These are phyloP conservation scores for Megaceryle maxima DNA, from an alignment of 2,113 vertebrate genomes.

Conservation along the genomic window DNA sequence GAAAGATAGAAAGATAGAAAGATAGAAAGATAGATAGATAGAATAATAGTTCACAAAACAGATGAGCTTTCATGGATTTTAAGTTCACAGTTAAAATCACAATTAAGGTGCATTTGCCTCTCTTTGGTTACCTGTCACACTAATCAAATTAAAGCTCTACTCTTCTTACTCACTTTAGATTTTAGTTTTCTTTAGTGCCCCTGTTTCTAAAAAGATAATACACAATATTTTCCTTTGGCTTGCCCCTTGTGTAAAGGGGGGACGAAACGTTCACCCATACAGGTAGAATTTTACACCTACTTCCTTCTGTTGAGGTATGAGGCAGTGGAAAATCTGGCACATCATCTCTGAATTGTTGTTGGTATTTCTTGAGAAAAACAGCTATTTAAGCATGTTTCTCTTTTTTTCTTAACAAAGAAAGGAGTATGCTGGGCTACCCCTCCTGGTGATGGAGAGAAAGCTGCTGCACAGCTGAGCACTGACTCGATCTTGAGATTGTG, in stretches of 20 bases:
- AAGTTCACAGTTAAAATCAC: not conserved
- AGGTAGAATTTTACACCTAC: not conserved
- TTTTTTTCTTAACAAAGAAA: not conserved
- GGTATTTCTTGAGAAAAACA: not conserved
- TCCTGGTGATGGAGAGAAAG: not conserved
- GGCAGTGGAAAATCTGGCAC: not conserved
- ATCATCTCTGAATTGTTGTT: not conserved
- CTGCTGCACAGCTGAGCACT: not conserved
- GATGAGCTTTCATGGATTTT: not conserved
- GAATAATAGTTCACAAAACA: not conserved
- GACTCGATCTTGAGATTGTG: not conserved
- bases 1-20: too few species aligned
- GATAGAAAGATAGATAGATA: too few species aligned
- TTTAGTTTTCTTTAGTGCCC: not conserved
- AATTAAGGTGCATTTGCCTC: not conserved
- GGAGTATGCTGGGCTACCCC: not conserved
- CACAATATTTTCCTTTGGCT: not conserved
- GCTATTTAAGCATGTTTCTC: not conserved
- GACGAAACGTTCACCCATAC: fast-evolving
- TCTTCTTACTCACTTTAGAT: not conserved
- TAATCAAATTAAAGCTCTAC: not conserved
- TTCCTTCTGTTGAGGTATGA: not conserved
- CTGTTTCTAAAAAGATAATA: not conserved
- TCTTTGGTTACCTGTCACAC: not conserved
- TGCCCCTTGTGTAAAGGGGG: not conserved